These are phyloP conservation scores for Serripes groenlandicus DNA, from an alignment of 2,888 invertebrate genomes.

Conservation along the genomic window DNA sequence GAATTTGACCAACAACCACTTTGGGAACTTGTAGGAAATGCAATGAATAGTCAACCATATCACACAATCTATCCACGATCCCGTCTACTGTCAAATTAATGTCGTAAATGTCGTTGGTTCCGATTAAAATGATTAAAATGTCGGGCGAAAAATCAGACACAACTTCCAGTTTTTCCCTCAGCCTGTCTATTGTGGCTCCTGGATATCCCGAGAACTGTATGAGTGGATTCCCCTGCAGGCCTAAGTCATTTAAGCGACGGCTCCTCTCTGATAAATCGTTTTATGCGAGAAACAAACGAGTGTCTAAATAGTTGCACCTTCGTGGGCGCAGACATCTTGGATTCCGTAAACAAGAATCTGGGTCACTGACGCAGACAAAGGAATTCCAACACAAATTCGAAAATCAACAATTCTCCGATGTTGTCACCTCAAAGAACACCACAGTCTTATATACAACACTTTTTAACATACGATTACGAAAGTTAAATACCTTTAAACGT, in stretches of 20 bases:
- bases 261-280: background rate
- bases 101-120: slow-evolving; percentile 22
- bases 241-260: background rate
- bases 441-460: background rate
- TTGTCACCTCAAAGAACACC: background rate
- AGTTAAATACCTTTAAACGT: background rate
- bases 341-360: background rate
- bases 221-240: background rate
- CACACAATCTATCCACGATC: background rate
- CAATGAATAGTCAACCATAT: slow-evolving; percentile 23
- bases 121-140: slow-evolving; percentile 15
- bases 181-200: background rate
- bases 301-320: slow-evolving; percentile 28
- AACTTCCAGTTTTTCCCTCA: slow-evolving; percentile 4
- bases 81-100: background rate
- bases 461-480: background rate
- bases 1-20: slow-evolving; percentile 15
- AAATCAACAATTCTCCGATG: background rate
- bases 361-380: background rate
- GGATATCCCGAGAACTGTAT: slow-evolving; percentile 27
- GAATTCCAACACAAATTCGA: background rate
- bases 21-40: background rate
- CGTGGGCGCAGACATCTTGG: slow-evolving; percentile 3
- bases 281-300: background rate
- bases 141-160: slow-evolving; percentile 23